Evolutionary conservation across 2,797 vertebrate species (phyloP), one percentile per base, ranked within the genome.

Genomic region (Cuniculus paca): DNA sequence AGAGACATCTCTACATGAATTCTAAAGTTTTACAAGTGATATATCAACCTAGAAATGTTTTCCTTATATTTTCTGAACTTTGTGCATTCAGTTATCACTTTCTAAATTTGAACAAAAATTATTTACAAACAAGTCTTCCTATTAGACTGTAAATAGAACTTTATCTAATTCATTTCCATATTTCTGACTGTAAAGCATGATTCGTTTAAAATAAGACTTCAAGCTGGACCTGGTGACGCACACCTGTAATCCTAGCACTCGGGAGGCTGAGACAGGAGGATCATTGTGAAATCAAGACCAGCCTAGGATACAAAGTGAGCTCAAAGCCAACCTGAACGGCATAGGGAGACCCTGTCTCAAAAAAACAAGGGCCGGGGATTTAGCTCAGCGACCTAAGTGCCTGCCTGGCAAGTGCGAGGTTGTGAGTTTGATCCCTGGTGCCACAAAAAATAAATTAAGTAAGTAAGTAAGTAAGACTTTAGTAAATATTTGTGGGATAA

Each of bases 31-130:
- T 75, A 70, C 12, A 26, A 63, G 63, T 54, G 65, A n/a, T 36
- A 39, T 39, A 42, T 79, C 31, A 58, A 60, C 54, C 24, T 83
- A 75, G 58, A 78, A 93, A 61, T 75, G 2, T 70, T 84, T 72
- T 77, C 68, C 48, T 81, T 85, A 17, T 88, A 61, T 52, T 77
- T 95, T 85, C 52, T 54, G 83, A 74, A 68, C 58, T 58, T 36
- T 3, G 1, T 48, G 20, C 80, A 11, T 56, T n/a, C n/a, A 31
- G 12, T 68, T 60, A 81, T 20, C 17, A 20, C 42, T 91, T 88
- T 77, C 52, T 70, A 45, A 14, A n/a, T 60, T 31, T 14, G 28
- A 75, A 48, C 65, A 81, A 78, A 39, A 52, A 54, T 68, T 48
- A 86, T 48, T 68, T 79, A 42, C 28, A 13, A 19, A 26, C 14